Percentiles rank a stretch among this genome's conserved stretches.
Conservation (phyloP, 2,888 invertebrate genomes). For the Megaustenia siamemsis region DNA sequence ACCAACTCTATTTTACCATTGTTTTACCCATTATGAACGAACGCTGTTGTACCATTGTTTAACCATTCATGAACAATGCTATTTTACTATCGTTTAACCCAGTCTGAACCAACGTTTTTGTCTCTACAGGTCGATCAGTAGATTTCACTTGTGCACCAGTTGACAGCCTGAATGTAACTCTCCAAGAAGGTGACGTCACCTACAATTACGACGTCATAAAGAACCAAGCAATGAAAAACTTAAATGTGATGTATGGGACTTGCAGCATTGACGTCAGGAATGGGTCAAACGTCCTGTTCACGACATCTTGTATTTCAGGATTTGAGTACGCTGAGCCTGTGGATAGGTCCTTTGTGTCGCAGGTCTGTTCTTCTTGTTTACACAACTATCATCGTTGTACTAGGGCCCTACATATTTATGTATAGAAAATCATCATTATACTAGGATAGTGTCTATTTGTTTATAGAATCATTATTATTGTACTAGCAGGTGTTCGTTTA, state of each 20-base stretch:
- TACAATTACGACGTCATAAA: constrained; percentile 21
- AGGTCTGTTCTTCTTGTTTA: no score
- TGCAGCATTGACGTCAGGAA: constrained; percentile 47
- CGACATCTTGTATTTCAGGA: constrained; percentile 39
- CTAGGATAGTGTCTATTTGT: no score
- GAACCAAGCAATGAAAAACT: background rate
- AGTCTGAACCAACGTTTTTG: background rate
- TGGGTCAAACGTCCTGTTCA: constrained; percentile 1
- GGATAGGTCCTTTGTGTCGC: constrained; percentile 49
- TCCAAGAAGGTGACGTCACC: background rate
- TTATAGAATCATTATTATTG: no score
- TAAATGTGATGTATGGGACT: constrained; percentile 39
- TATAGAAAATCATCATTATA: no score
- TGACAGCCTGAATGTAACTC: background rate
- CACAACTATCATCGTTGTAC: no score
- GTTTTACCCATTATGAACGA: background rate
- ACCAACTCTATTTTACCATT: background rate
- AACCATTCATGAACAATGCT: no score
- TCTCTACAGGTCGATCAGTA: background rate
- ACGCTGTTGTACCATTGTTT: background rate
- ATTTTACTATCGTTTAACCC: background rate
- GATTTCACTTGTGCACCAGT: constrained; percentile 13
- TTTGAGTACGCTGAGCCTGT: constrained; percentile 28
- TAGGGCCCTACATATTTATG: no score
- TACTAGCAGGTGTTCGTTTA: no score